Conservation (phyloP, 1,140 invertebrate genomes). For the Zelostemma sp. region DNA sequence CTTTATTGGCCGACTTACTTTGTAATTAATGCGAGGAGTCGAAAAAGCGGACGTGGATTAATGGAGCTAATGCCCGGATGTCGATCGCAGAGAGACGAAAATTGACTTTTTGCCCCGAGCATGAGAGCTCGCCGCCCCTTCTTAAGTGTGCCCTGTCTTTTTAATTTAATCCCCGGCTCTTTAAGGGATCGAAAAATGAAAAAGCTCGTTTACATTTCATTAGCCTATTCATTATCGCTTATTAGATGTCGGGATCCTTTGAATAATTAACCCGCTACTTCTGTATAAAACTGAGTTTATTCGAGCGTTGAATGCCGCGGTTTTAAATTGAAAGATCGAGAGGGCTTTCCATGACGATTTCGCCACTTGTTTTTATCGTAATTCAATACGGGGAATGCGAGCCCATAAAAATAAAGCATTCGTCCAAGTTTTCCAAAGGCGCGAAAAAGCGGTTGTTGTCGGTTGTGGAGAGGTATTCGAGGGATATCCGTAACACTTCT, state of each 20-base stretch:
- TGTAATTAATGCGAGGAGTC: conserved; percentile 37
- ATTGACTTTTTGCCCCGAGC: conserved; percentile 36
- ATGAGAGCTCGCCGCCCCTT: conserved; percentile 10
- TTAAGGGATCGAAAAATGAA: conserved; percentile 29
- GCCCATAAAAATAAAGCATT: conserved; percentile 27
- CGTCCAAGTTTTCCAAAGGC: conserved; percentile 14
- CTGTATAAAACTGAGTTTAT: not conserved
- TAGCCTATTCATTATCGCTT: conserved; percentile 42
- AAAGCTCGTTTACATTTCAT: conserved; percentile 45
- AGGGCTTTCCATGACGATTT: not conserved
- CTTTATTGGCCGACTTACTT: conserved; percentile 42
- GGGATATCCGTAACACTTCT: conserved; percentile 40
- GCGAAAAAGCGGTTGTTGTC: conserved; percentile 38
- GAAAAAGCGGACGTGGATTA: conserved; percentile 48
- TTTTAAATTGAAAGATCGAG: conserved; percentile 14
- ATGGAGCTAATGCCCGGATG: conserved; percentile 47
- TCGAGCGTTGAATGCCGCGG: conserved; percentile 7
- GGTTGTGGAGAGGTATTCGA: conserved; percentile 26
- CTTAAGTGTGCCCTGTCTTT: conserved; percentile 39
- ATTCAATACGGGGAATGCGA: conserved; percentile 12
- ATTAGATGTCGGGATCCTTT: conserved; percentile 18
- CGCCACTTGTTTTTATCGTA: not conserved
- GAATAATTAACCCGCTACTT: conserved; percentile 32
- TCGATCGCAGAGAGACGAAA: conserved; percentile 48
- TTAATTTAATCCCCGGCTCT: conserved; percentile 16